Evolutionary conservation across 1,140 invertebrate species (phyloP).

Genomic region (Bombus fervidus): DNA sequence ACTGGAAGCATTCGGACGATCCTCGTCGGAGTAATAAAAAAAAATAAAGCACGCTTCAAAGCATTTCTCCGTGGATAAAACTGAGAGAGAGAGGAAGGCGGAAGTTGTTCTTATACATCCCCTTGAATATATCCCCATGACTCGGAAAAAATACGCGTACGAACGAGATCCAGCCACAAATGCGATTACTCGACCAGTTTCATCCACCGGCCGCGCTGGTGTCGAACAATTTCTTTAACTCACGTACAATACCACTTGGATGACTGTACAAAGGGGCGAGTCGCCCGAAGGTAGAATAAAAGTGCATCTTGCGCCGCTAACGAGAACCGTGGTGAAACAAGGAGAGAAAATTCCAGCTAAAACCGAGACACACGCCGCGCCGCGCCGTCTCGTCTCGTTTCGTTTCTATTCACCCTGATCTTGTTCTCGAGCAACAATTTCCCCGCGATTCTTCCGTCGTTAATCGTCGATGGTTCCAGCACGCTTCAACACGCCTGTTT

Average conservation of each 20-base stretch:
- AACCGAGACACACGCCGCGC: not conserved
- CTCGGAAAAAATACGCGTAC: not conserved
- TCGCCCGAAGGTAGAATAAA: conserved; percentile 33
- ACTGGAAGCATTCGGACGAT: not conserved
- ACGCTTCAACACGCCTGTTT: not conserved
- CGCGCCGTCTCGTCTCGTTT: conserved; percentile 32
- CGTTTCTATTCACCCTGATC: conserved; percentile 43
- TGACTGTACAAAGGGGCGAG: conserved; percentile 9
- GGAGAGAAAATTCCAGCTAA: not conserved
- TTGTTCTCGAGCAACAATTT: conserved; percentile 43
- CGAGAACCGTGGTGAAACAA: not conserved
- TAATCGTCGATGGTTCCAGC: conserved; percentile 24
- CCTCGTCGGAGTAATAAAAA: not conserved
- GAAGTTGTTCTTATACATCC: not conserved
- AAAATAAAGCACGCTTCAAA: not conserved
- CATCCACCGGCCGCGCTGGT: not conserved
- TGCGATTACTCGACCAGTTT: conserved; percentile 16
- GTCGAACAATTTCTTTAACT: conserved; percentile 45
- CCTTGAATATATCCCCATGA: not conserved
- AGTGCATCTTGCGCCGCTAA: conserved; percentile 46
- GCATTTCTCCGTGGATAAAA: not conserved
- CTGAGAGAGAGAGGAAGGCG: not conserved
- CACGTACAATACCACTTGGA: conserved; percentile 27
- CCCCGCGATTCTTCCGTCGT: conserved; percentile 37
- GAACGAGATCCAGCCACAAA: not conserved